Evolutionary conservation across 2,113 vertebrate species (phyloP), one percentile per base, ranked within the genome.

Genomic region (Semnornis frantzii): DNA sequence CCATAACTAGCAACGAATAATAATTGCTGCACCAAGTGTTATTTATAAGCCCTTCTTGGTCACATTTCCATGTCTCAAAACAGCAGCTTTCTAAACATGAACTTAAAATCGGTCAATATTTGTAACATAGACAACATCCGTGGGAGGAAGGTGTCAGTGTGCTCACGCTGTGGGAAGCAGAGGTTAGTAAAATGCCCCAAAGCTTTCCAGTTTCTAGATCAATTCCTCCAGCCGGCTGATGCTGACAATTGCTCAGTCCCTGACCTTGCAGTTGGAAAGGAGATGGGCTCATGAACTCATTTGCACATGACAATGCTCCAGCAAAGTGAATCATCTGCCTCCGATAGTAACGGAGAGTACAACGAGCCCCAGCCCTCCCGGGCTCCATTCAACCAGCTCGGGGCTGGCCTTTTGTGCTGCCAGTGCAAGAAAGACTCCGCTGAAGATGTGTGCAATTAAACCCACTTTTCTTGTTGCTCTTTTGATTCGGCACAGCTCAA

Each of bases 401-500:
- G 96, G 84, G 92, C 94, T 85, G 93, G 96, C 95, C 97, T 97
- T 98, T 98, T 98, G 97, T 98, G 96, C 94, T 96, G 94, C 94
- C 87, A 97, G 97, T 96, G 92, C 95, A 96, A 97, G 95, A 97
- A 97, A 97, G 96, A 93, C 97, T 97, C 93, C 11, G 85, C 95
- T 92, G 96, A 97, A 98, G 97, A 98, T 94, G 93, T 81, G 87
- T 96, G 97, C 97, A 98, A 98, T 98, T 98, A 98, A 97, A 97
- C 97, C 94, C 97, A 97, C 97, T 98, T 98, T 97, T 94, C 97
- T 98, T 97, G 96, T 95, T 98, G 97, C 97, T 98, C 98, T 97
- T 98, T 97, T 98, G 96, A 98, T 97, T 97, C 95, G 95, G 79
- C 60, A 33, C 50, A 11, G 90, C 90, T 97, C 96, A 93, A 96